Evolutionary conservation across 2,888 invertebrate genomes (phyloP), one percentile per base, ranked within the genome.

Genomic region (Pogonocherus hispidulus): DNA sequence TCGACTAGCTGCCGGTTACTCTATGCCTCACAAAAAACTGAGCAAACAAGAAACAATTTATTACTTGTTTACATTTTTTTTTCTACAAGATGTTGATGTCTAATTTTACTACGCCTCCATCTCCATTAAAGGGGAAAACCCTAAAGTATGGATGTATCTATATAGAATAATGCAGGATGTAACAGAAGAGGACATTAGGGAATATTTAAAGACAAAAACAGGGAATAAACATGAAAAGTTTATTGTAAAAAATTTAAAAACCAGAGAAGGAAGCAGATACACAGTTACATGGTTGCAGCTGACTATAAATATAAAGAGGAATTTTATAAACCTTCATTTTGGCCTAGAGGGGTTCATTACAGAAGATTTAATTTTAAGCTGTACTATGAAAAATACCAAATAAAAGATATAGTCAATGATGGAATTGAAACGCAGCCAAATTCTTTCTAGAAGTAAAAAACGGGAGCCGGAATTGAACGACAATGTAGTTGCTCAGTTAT

Each of bases 341-440:
- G 55, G 63, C 54, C 52, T 4, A 44, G 18, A 44, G 44, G 27
- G 11, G 46, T 63, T 18, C 14, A 8, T 6, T 63, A 41, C 46
- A 63, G 32, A 44, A n/a, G 46, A n/a, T 63, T 63, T 46, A 37
- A 55, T 63, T 63, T 54, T 41, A 52, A 41, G 23, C n/a, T n/a
- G n/a, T n/a, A n/a, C n/a, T n/a, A n/a, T n/a, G n/a, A n/a, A n/a
- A n/a, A n/a, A n/a, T n/a, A n/a, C n/a, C n/a, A n/a, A n/a, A n/a
- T n/a, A n/a, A n/a, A n/a, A 41, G 16, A 19, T 52, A 63, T 41
- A 37, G 41, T 37, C 22, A 11, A 19, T 6, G 20, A n/a, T n/a
- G n/a, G n/a, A n/a, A n/a, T n/a, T 6, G 44, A 44, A 11, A 18
- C 23, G 23, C 27, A 59, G 16, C 44, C 47, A 47, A 47, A 16